phyloP scores from a whole-genome alignment of 2,888 invertebrate species.

The Tenthredo notha region DNA sequence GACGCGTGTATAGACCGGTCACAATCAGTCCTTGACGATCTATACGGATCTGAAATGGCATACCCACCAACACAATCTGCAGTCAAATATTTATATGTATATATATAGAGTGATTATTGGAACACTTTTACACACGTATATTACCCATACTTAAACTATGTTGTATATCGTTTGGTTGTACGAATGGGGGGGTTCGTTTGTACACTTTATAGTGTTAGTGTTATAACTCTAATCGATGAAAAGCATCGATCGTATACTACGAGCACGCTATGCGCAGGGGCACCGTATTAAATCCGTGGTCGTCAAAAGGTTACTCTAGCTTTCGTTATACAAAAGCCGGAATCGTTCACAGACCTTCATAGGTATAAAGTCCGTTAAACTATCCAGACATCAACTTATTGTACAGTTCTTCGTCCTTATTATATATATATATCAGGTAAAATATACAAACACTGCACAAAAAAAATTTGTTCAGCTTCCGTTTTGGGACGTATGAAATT shows the following conservation, averaged over 20 bases:
- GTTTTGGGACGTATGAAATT: no score
- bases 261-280: conserved; percentile 42
- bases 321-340: no score
- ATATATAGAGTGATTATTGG: neutral
- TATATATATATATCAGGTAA: neutral
- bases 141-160: neutral
- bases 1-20: neutral
- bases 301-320: neutral
- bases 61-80: neutral
- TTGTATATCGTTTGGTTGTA: conserved; percentile 61
- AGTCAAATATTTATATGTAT: neutral
- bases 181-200: neutral
- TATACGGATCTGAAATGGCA: neutral
- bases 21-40: conserved; percentile 2
- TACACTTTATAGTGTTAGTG: no score
- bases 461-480: no score
- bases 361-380: neutral
- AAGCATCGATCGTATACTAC: conserved; percentile 67
- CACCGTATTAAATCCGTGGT: neutral
- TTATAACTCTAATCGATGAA: conserved; percentile 69
- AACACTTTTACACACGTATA: neutral
- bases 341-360: neutral
- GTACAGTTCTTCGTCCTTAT: neutral
- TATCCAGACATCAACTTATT: neutral
- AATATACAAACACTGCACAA: neutral